phyloP scores from a whole-genome alignment of 1,140 invertebrate genomes.

The Pollicipes pollicipes region DNA sequence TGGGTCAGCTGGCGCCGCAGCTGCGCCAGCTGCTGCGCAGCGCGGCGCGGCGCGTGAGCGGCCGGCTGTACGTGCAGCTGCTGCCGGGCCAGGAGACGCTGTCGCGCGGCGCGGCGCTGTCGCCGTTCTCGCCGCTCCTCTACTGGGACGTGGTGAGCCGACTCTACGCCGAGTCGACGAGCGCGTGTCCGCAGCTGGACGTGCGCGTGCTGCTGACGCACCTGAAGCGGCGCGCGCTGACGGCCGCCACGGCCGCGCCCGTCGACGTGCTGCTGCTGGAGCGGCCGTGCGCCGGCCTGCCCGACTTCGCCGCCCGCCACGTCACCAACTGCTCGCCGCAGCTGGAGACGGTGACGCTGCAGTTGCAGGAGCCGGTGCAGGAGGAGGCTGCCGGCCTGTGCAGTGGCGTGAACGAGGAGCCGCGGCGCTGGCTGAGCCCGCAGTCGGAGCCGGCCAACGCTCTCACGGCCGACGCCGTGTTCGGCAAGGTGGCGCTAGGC shows the following conservation, averaged over 20 bases:
- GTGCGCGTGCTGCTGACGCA: background rate
- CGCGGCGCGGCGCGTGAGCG: no score
- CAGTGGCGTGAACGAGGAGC: background rate
- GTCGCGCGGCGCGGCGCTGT: no score
- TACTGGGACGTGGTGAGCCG: no score
- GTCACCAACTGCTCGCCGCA: background rate
- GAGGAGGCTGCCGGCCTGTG: background rate
- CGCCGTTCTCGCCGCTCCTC: no score
- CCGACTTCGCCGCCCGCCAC: background rate
- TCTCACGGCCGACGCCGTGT: conserved; percentile 12
- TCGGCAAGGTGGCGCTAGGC: conserved; percentile 16
- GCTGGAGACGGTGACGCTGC: background rate
- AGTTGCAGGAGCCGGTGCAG: background rate
- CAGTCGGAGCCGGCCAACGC: background rate
- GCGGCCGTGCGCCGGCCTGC: background rate
- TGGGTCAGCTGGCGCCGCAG: no score
- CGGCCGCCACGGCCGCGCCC: background rate
- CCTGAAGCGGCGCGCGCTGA: background rate
- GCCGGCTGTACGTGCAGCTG: no score
- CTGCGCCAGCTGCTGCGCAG: no score
- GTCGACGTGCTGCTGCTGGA: background rate
- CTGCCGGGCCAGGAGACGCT: no score
- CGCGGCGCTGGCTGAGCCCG: background rate
- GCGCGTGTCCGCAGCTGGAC: no score
- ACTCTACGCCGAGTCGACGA: no score